Evolutionary conservation across 2,888 invertebrate genomes (phyloP).

Genomic region (Drosophila quasianomalipes): DNA sequence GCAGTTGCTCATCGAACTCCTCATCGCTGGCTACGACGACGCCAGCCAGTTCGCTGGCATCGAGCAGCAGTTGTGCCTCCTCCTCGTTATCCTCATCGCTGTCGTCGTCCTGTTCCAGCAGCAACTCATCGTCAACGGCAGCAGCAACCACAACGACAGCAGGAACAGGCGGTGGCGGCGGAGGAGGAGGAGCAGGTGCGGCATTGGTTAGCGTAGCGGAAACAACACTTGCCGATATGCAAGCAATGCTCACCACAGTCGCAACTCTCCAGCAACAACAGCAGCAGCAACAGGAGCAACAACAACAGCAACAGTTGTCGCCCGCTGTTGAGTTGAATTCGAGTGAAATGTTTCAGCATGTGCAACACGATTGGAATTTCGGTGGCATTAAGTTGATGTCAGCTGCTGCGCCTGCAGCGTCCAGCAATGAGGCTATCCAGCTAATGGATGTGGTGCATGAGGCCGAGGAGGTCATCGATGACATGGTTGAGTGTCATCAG

Average conservation of each 20-base stretch:
- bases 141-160: slow-evolving; percentile 51
- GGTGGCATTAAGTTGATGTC: slow-evolving; percentile 77
- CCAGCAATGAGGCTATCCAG: slow-evolving; percentile 56
- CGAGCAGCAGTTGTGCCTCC: slow-evolving; percentile 66
- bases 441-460: slow-evolving; percentile 68
- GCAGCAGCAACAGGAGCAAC: slow-evolving; percentile 34
- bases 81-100: slow-evolving; percentile 74
- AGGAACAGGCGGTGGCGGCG: not conserved
- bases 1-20: slow-evolving; percentile 64
- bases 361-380: slow-evolving; percentile 85
- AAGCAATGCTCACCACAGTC: slow-evolving; percentile 71
- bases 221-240: slow-evolving; percentile 62
- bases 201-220: slow-evolving; percentile 46
- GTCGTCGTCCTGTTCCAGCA: slow-evolving; percentile 72
- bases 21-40: slow-evolving; percentile 66
- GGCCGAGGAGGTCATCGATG: slow-evolving; percentile 61
- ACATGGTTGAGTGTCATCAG: slow-evolving; percentile 65
- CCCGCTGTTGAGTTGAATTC: slow-evolving; percentile 61
- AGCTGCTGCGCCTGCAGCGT: slow-evolving; percentile 29
- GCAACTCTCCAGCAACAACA: slow-evolving; percentile 66
- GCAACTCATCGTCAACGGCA: slow-evolving; percentile 59
- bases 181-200: slow-evolving; percentile 13
- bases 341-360: slow-evolving; percentile 83
- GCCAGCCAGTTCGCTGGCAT: slow-evolving; percentile 60
- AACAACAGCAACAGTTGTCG: slow-evolving; percentile 35